Conservation (phyloP, 2,113 vertebrate species). For the Podilymbus podiceps region DNA sequence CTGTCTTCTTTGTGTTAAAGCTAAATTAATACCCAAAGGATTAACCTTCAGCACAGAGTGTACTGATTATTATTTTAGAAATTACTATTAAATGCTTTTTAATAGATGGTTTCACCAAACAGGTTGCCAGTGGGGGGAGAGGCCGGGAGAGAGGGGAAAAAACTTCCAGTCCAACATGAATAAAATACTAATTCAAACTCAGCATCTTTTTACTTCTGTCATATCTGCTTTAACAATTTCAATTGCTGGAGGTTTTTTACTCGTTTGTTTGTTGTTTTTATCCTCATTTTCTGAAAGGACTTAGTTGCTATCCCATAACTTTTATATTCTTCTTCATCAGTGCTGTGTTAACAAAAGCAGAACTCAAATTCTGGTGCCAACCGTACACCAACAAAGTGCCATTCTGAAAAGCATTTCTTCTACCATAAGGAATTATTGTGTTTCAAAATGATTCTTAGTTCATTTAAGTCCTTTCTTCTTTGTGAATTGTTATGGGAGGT, state of each 20-base stretch:
- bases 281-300: background rate
- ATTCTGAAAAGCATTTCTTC: background rate
- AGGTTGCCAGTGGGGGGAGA: background rate
- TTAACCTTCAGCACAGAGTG: background rate
- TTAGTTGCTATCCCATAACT: background rate
- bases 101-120: background rate
- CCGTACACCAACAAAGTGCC: background rate
- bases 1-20: slow-evolving; percentile 39
- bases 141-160: background rate
- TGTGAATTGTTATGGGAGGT: background rate
- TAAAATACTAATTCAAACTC: background rate
- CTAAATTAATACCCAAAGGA: slow-evolving; percentile 69
- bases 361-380: background rate
- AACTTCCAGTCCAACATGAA: background rate
- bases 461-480: background rate
- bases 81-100: slow-evolving; percentile 35
- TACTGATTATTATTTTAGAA: slow-evolving; percentile 38
- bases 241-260: fast-evolving
- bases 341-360: background rate
- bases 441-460: background rate
- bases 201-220: background rate
- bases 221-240: background rate
- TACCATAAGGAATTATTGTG: background rate
- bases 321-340: background rate
- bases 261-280: background rate